A percentile compares a stretch with the other conserved stretches of the same genome.
phyloP scores from a whole-genome alignment of 2,888 invertebrate genomes.

The Habroteleia sp. region DNA sequence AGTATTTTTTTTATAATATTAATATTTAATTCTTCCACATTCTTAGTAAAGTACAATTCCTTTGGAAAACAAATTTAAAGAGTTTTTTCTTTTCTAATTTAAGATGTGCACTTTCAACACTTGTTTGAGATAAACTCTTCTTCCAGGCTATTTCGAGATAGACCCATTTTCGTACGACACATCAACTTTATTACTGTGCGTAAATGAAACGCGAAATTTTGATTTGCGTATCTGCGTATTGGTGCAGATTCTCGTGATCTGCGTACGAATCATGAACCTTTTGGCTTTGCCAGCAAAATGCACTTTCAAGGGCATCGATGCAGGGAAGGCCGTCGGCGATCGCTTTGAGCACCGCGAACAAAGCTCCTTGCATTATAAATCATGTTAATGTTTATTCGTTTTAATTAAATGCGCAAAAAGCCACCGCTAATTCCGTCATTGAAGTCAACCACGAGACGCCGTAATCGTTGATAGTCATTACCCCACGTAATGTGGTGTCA shows the following conservation, averaged over 20 bases:
- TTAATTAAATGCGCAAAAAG: constrained; percentile 49
- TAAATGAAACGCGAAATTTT: constrained; percentile 76
- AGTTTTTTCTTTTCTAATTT: too few species aligned
- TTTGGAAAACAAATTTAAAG: too few species aligned
- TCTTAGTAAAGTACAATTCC: too few species aligned
- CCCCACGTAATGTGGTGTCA: not conserved
- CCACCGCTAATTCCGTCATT: constrained; percentile 29
- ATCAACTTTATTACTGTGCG: constrained; percentile 74
- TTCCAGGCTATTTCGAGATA: too few species aligned
- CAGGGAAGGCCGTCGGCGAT: constrained; percentile 52
- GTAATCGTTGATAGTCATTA: constrained; percentile 1
- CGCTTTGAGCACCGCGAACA: constrained; percentile 42
- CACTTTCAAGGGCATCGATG: constrained; percentile 52
- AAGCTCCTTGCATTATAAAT: constrained; percentile 41
- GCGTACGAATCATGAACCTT: constrained; percentile 48
- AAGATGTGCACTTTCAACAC: too few species aligned
- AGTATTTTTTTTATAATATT: too few species aligned
- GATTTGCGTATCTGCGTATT: constrained; percentile 63
- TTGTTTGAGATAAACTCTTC: too few species aligned
- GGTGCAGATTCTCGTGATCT: constrained; percentile 31
- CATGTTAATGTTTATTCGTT: constrained; percentile 53
- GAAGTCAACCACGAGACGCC: constrained; percentile 11
- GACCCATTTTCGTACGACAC: too few species aligned
- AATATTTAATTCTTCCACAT: too few species aligned
- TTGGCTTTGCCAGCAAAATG: constrained; percentile 43